These are phyloP conservation scores for Hermaeophaga mercurialis DNA, from an alignment of 2,888 invertebrate genomes.

Conservation along the genomic window DNA sequence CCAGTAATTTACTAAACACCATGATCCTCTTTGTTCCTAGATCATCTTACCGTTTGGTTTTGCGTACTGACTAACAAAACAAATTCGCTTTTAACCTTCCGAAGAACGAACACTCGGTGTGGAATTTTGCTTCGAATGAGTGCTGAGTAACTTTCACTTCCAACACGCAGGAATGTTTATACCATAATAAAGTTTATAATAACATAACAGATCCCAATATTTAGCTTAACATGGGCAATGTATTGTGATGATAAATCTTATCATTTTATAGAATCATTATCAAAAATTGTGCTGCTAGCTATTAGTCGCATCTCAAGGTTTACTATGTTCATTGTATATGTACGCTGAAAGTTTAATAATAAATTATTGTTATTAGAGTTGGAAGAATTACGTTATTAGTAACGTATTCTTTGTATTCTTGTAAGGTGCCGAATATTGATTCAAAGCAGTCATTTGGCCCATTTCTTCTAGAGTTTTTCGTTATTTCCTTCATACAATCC, in stretches of 20 bases:
- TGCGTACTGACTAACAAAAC: too few relatives aligned
- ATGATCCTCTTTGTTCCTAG: too few relatives aligned
- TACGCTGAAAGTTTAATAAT: conserved; percentile 15
- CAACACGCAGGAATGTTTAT: conserved; percentile 16
- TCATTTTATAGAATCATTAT: background rate
- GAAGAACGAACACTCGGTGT: conserved; percentile 5
- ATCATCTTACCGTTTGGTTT: too few relatives aligned
- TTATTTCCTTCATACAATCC: too few relatives aligned
- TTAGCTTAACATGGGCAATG: background rate
- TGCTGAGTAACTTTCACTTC: conserved; percentile 29
- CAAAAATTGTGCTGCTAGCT: too few relatives aligned
- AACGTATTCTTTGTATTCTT: too few relatives aligned
- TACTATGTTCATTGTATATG: background rate
- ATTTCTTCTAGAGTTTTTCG: too few relatives aligned
- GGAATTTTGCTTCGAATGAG: conserved; percentile 21
- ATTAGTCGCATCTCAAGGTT: background rate
- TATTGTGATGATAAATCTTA: conserved; percentile 2
- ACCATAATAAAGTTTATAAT: conserved; percentile 4
- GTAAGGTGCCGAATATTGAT: too few relatives aligned
- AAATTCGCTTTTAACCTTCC: conserved; percentile 27
- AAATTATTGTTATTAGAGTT: conserved; percentile 18
- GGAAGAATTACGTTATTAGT: too few relatives aligned
- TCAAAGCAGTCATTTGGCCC: too few relatives aligned
- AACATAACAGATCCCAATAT: background rate
- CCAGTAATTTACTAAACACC: too few relatives aligned